These are phyloP conservation scores for Mormoops blainvillei DNA, from an alignment of 2,113 vertebrate genomes.

Conservation along the genomic window DNA sequence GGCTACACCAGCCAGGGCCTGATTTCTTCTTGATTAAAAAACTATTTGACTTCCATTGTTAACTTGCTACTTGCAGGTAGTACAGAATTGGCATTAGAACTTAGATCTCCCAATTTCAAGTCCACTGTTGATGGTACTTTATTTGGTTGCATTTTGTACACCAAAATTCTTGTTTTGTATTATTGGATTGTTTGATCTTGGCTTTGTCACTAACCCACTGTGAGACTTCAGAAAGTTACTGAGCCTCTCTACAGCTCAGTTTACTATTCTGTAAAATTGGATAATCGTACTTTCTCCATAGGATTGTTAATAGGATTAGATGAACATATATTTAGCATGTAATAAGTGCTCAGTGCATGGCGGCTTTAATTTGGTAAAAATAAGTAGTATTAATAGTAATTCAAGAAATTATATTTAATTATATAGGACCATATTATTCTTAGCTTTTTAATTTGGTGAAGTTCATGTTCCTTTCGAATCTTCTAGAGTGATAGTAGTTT, in stretches of 20 bases:
- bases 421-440: background rate
- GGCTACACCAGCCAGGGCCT: background rate
- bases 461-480: background rate
- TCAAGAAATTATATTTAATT: background rate
- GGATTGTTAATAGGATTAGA: background rate
- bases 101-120: background rate
- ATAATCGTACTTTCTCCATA: background rate
- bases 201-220: background rate
- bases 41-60: background rate
- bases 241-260: background rate
- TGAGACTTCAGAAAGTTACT: background rate
- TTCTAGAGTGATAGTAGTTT: background rate
- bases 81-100: background rate
- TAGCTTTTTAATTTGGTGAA: slow-evolving; percentile 8
- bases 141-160: background rate
- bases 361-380: background rate
- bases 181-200: background rate
- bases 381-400: background rate
- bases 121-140: background rate
- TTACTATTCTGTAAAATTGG: background rate
- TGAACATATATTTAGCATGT: background rate
- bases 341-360: background rate
- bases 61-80: background rate
- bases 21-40: background rate
- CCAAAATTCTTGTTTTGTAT: background rate